Evolutionary conservation across 2,797 vertebrate species (phyloP).

Genomic region (Mormyrops attenuatus): DNA sequence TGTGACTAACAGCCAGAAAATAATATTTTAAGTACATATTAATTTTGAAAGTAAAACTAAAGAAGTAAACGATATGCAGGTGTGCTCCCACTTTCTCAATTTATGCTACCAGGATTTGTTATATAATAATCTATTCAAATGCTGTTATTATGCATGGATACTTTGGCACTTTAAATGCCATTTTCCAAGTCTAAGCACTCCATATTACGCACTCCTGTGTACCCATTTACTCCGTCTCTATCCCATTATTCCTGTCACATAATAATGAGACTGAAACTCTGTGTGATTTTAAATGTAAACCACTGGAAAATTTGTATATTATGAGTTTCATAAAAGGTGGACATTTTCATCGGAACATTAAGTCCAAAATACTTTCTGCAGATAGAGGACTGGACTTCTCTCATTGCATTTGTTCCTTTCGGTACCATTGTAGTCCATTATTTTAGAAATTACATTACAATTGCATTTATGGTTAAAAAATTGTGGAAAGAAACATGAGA

Average conservation of each 20-base stretch:
- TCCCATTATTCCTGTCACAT: not conserved
- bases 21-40: not conserved
- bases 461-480: not conserved
- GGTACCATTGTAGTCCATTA: not conserved
- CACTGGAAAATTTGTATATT: not conserved
- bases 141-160: not conserved
- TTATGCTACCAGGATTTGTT: not conserved
- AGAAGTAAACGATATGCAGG: not conserved
- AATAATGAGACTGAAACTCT: not conserved
- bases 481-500: not conserved
- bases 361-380: not conserved
- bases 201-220: not conserved
- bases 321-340: not conserved
- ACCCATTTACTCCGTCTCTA: not conserved
- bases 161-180: constrained; percentile 6
- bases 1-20: not conserved
- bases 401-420: not conserved
- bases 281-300: not conserved
- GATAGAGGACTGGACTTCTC: not conserved
- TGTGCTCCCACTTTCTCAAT: not conserved
- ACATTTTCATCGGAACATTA: not conserved
- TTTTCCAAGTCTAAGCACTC: not conserved
- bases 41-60: not conserved
- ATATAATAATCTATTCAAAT: not conserved
- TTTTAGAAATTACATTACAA: not conserved